Percentiles rank a stretch among this genome's conserved stretches.
phyloP scores from a whole-genome alignment of 1,140 invertebrate genomes.

The Trissolcus basalis region DNA sequence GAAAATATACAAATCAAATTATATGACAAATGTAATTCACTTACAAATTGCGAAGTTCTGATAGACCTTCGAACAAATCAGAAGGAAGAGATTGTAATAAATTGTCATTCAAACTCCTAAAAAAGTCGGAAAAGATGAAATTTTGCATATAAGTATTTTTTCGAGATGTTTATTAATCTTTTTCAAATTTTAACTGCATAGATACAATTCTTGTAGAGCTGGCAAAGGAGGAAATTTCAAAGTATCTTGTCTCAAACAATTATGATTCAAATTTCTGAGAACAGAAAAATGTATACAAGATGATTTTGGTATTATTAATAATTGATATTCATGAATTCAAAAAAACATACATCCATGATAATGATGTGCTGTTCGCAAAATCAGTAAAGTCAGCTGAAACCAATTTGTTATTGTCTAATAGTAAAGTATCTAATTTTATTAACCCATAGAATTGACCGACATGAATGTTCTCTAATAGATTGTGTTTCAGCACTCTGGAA shows the following conservation, averaged over 20 bases:
- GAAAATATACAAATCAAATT: neutral
- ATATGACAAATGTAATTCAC: slow-evolving; percentile 48
- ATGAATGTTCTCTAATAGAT: slow-evolving; percentile 70
- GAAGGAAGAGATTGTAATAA: slow-evolving; percentile 71
- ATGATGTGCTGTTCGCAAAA: slow-evolving; percentile 70
- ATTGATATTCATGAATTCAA: neutral
- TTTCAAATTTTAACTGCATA: slow-evolving; percentile 59
- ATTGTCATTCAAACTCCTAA: slow-evolving; percentile 75
- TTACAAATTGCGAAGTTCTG: slow-evolving; percentile 74
- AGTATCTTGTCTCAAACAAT: slow-evolving; percentile 71
- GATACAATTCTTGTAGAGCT: slow-evolving; percentile 75
- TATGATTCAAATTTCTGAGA: slow-evolving; percentile 65
- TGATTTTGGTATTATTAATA: no score
- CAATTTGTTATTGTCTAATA: slow-evolving; percentile 72
- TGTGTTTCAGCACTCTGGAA: slow-evolving; percentile 73
- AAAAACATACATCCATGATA: slow-evolving; percentile 72
- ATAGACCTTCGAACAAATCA: slow-evolving; percentile 71
- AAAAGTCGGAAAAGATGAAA: slow-evolving; percentile 27
- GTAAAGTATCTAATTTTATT: slow-evolving; percentile 71
- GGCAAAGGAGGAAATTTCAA: slow-evolving; percentile 74
- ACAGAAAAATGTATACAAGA: no score
- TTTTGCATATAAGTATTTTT: no score
- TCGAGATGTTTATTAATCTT: no score
- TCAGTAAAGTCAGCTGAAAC: slow-evolving; percentile 67
- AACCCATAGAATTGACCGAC: slow-evolving; percentile 71